These are phyloP conservation scores for Drosophila biarmipes DNA, from an alignment of 1,140 invertebrate genomes.

Conservation along the genomic window DNA sequence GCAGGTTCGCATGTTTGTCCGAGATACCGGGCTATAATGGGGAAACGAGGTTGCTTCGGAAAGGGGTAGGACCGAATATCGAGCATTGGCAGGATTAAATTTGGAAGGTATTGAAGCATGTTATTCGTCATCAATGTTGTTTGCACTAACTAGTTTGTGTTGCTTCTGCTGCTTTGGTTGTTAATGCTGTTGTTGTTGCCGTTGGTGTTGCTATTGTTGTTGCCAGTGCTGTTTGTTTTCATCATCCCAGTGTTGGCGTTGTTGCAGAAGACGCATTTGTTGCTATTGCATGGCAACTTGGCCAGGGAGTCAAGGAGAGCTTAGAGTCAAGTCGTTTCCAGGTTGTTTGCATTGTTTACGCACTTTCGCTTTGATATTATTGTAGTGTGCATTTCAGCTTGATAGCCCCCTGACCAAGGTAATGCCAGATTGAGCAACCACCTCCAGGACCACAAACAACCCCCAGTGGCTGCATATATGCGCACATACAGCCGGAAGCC, in stretches of 20 bases:
- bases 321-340: constrained; percentile 49
- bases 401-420: constrained; percentile 37
- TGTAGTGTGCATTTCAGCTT: constrained; percentile 66
- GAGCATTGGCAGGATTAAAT: constrained; percentile 79
- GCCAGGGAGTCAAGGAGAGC: constrained; percentile 26
- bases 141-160: constrained; percentile 75
- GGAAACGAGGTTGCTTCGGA: constrained; percentile 16
- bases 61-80: constrained; percentile 25
- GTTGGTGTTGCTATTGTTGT: constrained; percentile 25
- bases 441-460: neutral
- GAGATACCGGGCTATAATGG: constrained; percentile 39
- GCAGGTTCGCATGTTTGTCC: constrained; percentile 15
- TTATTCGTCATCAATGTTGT: constrained; percentile 82
- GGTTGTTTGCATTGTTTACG: constrained; percentile 82
- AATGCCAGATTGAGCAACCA: constrained; percentile 33
- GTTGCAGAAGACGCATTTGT: constrained; percentile 22
- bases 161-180: constrained; percentile 38
- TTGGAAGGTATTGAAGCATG: constrained; percentile 83
- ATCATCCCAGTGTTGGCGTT: constrained; percentile 22
- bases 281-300: constrained; percentile 21
- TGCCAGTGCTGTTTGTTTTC: constrained; percentile 33
- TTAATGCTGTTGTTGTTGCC: constrained; percentile 25
- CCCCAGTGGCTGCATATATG: neutral
- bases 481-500: neutral
- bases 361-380: constrained; percentile 83